Evolutionary conservation across 2,888 invertebrate species (phyloP).

Genomic region (Harpalus rubripes): DNA sequence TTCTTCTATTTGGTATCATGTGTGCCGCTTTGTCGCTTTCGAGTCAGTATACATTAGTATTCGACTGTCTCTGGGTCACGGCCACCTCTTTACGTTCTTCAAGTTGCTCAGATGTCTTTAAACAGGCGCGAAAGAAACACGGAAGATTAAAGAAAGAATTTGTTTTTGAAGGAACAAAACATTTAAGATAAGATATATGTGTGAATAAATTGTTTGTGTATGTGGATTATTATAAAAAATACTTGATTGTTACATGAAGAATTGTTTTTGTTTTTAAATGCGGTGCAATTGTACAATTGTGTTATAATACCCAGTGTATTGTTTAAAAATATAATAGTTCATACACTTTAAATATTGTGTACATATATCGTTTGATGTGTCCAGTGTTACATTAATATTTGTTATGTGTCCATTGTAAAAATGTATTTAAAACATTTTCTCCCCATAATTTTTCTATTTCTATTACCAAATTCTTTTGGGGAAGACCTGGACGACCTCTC

Average conservation of each 20-base stretch:
- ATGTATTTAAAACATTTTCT: background rate
- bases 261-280: no score
- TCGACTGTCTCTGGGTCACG: slow-evolving; percentile 66
- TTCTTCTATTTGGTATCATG: background rate
- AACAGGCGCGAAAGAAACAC: background rate
- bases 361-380: no score
- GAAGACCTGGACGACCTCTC: slow-evolving; percentile 23
- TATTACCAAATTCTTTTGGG: background rate
- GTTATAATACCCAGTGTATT: no score
- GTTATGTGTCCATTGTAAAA: background rate
- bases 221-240: no score
- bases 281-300: no score
- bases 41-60: background rate
- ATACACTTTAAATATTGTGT: no score
- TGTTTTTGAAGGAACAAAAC: no score
- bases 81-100: slow-evolving; percentile 41
- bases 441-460: background rate
- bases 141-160: background rate
- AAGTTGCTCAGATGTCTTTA: slow-evolving; percentile 39
- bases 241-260: no score
- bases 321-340: no score
- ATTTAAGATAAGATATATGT: no score
- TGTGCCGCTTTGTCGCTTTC: slow-evolving; percentile 23
- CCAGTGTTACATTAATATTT: background rate
- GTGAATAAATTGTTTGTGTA: no score